These are phyloP conservation scores for Monoplex corrugatus DNA, from an alignment of 2,888 invertebrate genomes.

Conservation along the genomic window DNA sequence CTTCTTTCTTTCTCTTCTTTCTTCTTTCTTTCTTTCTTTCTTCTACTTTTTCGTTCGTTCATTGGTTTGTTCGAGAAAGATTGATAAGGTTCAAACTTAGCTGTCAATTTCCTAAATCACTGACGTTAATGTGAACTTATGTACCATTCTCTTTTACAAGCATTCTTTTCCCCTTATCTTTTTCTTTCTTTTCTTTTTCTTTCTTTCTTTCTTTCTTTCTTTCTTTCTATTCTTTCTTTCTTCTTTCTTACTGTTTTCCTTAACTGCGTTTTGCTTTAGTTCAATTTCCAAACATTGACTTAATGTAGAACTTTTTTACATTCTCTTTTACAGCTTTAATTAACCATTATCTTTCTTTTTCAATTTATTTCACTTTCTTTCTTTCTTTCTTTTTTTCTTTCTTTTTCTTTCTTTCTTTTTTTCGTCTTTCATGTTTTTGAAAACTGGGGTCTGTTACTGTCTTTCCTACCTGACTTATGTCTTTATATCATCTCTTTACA, in stretches of 20 bases:
- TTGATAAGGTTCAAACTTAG: too few species aligned
- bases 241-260: neutral
- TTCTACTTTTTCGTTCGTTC: neutral
- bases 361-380: neutral
- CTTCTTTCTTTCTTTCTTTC: neutral
- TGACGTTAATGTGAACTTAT: too few species aligned
- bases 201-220: conserved; percentile 9
- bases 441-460: too few species aligned
- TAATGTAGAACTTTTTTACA: too few species aligned
- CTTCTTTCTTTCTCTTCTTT: neutral
- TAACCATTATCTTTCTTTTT: too few species aligned
- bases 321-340: too few species aligned
- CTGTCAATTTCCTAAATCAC: too few species aligned
- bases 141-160: too few species aligned
- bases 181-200: neutral
- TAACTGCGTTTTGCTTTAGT: neutral
- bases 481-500: too few species aligned
- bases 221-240: neutral
- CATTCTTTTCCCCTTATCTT: neutral
- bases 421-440: too few species aligned
- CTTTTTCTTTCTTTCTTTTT: neutral
- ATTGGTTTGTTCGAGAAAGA: neutral
- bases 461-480: too few species aligned
- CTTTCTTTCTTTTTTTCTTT: conserved; percentile 3
- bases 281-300: too few species aligned